Base-by-base conservation (phyloP, 2,888 invertebrate species). In the Erebia epiphron region DNA sequence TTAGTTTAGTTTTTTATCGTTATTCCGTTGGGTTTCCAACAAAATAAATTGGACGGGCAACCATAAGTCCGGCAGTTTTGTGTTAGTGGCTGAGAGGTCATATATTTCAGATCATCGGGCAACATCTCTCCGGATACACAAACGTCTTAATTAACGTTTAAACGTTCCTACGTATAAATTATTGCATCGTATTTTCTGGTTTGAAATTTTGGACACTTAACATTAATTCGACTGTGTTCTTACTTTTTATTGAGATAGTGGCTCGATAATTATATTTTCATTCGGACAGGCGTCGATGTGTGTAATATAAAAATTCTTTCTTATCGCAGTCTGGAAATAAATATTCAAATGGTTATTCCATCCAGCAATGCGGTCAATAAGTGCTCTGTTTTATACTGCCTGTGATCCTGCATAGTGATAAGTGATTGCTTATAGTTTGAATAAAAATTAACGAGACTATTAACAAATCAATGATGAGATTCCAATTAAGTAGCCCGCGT, bases 81-180 rank as follows among this genome's bases (percentile, higher is more conserved):
- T 88, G 83, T 86, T 81, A 77, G 75, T 72, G 78, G 77, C 73
- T 73, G 77, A 76, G 79, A 78, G 76, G 82, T 84, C 86, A 82
- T 87, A 86, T 89, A 88, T 89, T 86, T 84, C 76, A 76, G 78
- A 79, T 79, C 86, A 85, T 81, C 80, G 67, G n/a, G 26, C 77
- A 79, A 82, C 84, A 84, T 86, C 86, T 85, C 83, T 83, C 79
- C 80, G 76, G 79, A 81, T 80, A 81, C 80, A 80, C 76, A 79
- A 85, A 87, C 82, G 83, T 85, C 88, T 91, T 91, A 90, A 92
- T 92, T 91, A 91, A 85, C 85, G 83, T 82, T 80, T 79, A 84
- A 86, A 82, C 80, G 80, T 83, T 85, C 81, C 79, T 72, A 26
- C 77, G 78, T 79, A 78, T 88, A 85, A 89, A 83, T 84, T 86